A percentile compares a stretch with the other conserved stretches of the same genome.
These are phyloP conservation scores for Siniperca knerii DNA, from an alignment of 2,113 vertebrate species.

Conservation along the genomic window DNA sequence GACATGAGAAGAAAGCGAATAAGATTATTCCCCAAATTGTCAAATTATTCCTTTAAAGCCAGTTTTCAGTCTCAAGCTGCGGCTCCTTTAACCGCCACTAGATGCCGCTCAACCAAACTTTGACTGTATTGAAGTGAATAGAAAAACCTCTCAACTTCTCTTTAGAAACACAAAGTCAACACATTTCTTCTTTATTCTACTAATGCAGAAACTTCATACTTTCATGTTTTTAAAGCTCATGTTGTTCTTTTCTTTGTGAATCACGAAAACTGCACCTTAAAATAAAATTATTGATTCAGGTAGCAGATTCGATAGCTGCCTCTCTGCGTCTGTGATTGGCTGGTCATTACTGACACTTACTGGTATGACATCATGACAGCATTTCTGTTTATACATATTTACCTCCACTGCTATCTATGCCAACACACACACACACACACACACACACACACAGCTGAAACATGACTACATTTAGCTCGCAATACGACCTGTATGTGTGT, in stretches of 20 bases:
- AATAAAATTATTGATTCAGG: neutral
- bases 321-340: neutral
- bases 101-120: conserved; percentile 1
- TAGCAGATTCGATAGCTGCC: too few relatives aligned
- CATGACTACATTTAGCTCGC: conserved; percentile 49
- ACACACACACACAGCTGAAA: conserved; percentile 42
- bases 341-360: neutral
- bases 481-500: conserved; percentile 22
- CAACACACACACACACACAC: conserved; percentile 12
- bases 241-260: too few relatives aligned
- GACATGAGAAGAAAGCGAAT: too few relatives aligned
- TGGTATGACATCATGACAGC: conserved; percentile 13
- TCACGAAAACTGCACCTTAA: neutral
- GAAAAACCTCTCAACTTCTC: neutral
- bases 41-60: too few relatives aligned
- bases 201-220: too few relatives aligned
- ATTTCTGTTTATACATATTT: conserved; percentile 67
- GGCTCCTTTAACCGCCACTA: conserved; percentile 16
- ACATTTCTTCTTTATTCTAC: neutral
- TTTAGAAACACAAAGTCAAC: too few relatives aligned
- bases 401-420: conserved; percentile 26
- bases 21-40: too few relatives aligned
- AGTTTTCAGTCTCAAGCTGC: neutral
- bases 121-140: neutral
- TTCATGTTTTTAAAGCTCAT: too few relatives aligned